Evolutionary conservation across 2,113 vertebrate species (phyloP).

Genomic region (Bambusicola thoracicus): DNA sequence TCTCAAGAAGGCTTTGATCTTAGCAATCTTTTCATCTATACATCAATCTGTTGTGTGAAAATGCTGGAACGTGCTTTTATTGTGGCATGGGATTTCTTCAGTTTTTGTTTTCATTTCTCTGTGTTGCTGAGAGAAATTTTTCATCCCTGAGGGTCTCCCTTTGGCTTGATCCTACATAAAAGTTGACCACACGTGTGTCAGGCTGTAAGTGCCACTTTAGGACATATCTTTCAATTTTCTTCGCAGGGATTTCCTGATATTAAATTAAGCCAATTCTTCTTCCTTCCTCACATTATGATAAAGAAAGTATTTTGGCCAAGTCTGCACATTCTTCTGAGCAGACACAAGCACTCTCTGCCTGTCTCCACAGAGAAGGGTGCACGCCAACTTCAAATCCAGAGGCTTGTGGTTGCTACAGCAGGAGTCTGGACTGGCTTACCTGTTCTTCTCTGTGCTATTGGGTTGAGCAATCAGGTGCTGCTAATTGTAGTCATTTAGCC

Average conservation of each 20-base stretch:
- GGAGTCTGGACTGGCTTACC: background rate
- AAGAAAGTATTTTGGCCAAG: background rate
- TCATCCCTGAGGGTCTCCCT: constrained; percentile 35
- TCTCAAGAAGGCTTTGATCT: constrained; percentile 62
- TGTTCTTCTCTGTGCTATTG: background rate
- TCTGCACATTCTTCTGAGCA: background rate
- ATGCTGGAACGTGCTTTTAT: constrained; percentile 32
- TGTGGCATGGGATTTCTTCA: constrained; percentile 17
- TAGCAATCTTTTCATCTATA: constrained; percentile 63
- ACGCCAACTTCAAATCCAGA: accelerated
- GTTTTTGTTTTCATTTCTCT: constrained; percentile 16
- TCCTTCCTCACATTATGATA: background rate
- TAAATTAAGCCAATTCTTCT: background rate
- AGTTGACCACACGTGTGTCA: constrained; percentile 29
- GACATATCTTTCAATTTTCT: constrained; percentile 55
- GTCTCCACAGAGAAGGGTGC: background rate
- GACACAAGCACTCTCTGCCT: background rate
- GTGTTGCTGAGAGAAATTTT: constrained; percentile 30
- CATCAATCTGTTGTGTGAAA: constrained; percentile 47
- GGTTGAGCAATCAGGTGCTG: background rate
- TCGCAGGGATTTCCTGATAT: constrained; percentile 32
- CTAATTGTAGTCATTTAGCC: background rate
- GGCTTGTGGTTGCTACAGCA: background rate
- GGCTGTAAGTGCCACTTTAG: constrained; percentile 31
- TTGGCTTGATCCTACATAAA: constrained; percentile 54